Base-by-base conservation (phyloP, 2,888 invertebrate species). In the Eledone cirrhosa region DNA sequence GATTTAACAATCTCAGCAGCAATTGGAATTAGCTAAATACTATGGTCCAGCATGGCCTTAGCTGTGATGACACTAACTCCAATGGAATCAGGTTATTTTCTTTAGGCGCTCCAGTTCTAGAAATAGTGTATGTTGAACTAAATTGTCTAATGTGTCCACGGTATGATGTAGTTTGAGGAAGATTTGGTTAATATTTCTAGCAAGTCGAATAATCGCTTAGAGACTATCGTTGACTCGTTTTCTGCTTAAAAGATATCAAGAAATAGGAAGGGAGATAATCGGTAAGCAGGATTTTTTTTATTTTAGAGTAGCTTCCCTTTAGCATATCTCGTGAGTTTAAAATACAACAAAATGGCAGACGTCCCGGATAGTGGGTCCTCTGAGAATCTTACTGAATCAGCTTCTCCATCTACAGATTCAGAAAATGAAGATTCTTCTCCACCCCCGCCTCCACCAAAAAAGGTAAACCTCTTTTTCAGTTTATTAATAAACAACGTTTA, bases 401-500 rank as follows among this genome's bases (percentile, higher is more conserved):
- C 72, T 41, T 72, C 72, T 13, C 31, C 72, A 13, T 72, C 72
- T 19, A 72, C 72, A 31, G 72, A 72, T 72, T 72, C 72, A 22
- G 72, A 72, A 41, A 72, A 72, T 72, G 72, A 72, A n/a, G 72
- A 72, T 22, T 41, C 72, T 33, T 72, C 72, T 33, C 31, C 72
- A 72, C 72, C 72, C 2, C 72, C 72, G 14, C 72, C 72, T n/a
- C 33, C 33, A 4, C 72, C 72, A 31, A 72, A 72, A 22, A 72
- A 33, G 24, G 72, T 72, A 19, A 72, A 41, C 31, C 13, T 16
- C 33, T 69, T 72, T 2, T 72, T 27, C 31, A n/a, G 19, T 13
- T n/a, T 72, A 72, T 41, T 8, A 27, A 11, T 72, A 19, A 67
- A 72, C 13, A 72, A 41, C 5, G 41, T 72, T 41, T 72, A 22